Evolutionary conservation across 2,113 vertebrate genomes (phyloP), one percentile per base, ranked within the genome.

Genomic region (Noctilio leporinus): DNA sequence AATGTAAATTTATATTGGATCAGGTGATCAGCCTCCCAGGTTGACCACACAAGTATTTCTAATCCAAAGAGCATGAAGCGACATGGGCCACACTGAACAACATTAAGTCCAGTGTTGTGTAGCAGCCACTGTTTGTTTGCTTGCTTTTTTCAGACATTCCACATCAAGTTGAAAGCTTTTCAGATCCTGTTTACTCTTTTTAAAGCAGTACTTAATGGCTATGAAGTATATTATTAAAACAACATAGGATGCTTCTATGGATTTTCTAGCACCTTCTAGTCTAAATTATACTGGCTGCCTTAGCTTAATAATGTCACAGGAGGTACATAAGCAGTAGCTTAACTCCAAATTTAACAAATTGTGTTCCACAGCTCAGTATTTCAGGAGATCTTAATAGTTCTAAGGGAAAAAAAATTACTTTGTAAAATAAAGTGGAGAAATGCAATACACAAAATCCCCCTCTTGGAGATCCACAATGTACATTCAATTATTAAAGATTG

Each of bases 1-100:
- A 78, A n/a, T 55, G 45, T 86, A 89, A 91, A 33, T 83, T 81
- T 83, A 89, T 53, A 93, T 73, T 73, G n/a, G 12, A 89, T 86
- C 86, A 92, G 70, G 57, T 59, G 65, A 92, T 67, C 88, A 91
- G 78, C 65, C 73, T 94, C 64, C 51, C 88, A 73, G 51, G 16
- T 62, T 49, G 53, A 55, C 89, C 83, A 91, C 57, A 81, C 40
- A 85, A 91, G 45, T 4, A 40, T 86, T 91, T 93, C 40, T 86
- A 77, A 67, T 65, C 45, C 69, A 59, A 69, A 89, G 43, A 73
- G 28, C 26, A 24, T 47, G 55, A 33, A 3, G 24, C 49, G 86
- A 55, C 12, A 45, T 9, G 10, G 8, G 38, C 35, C 20, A n/a
- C 30, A 30, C 33, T 40, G 28, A 47, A 51, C 59, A 69, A 20